Conservation (phyloP, 2,888 invertebrate genomes). For the Lymantria dispar region DNA sequence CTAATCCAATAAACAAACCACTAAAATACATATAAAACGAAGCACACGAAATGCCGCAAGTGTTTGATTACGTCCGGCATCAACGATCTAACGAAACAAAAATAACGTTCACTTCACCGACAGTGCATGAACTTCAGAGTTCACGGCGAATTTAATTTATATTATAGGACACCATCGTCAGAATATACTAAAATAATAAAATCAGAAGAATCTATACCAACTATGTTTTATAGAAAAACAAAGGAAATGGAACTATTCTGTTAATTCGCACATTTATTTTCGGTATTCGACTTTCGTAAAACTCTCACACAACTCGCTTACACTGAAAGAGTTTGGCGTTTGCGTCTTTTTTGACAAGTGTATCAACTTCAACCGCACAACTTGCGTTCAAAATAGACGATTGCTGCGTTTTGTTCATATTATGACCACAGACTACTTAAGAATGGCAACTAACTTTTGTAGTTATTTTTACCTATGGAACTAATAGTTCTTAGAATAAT, state of each 20-base stretch:
- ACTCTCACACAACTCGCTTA: background rate
- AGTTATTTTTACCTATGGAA: too few species aligned
- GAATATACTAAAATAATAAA: background rate
- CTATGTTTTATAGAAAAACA: background rate
- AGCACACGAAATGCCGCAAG: conserved; percentile 10
- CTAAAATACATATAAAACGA: background rate
- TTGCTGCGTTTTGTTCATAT: background rate
- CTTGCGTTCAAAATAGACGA: background rate
- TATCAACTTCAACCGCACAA: background rate
- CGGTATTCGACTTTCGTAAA: conserved; percentile 1
- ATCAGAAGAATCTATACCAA: background rate
- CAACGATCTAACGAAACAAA: conserved; percentile 27
- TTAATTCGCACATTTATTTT: conserved; percentile 7
- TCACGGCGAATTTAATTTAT: conserved; percentile 10
- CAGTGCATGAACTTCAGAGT: conserved; percentile 1
- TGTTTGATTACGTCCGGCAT: conserved; percentile 22
- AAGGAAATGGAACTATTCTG: background rate
- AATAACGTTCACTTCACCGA: conserved; percentile 36
- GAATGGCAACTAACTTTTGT: too few species aligned
- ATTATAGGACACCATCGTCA: background rate
- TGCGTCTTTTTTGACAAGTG: background rate
- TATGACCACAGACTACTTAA: background rate
- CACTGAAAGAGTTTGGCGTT: conserved; percentile 1
- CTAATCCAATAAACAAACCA: background rate
- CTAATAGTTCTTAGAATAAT: too few species aligned